Evolutionary conservation across 2,113 vertebrate species (phyloP), one percentile per base, ranked within the genome.

Genomic region (Poicephalus meyeri): DNA sequence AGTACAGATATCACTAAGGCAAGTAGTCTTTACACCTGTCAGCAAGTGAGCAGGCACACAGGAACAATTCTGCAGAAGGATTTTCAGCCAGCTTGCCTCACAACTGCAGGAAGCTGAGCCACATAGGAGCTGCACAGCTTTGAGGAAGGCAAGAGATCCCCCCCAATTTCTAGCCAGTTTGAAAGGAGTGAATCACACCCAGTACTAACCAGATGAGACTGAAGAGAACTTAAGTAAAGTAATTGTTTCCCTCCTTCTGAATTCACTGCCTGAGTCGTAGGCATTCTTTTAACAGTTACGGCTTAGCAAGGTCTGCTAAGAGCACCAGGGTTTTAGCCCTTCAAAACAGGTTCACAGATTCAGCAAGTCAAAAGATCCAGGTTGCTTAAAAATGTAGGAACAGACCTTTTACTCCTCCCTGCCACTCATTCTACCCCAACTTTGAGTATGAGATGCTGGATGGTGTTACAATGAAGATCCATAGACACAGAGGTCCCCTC

Each of bases 381-480:
- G 25, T 79, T 60, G 16, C 19, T 81, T 68, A 37, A 68, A 71
- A 79, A 35, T 68, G 16, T 9, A 64, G 35, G 78, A 88, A 3
- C 31, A 81, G 9, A 2, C 16, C 5, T 72, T 77, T 52, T 21
- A n/a, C 20, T 63, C 15, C 10, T 73, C 29, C 16, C 15, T 77
- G 8, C 4, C 44, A 37, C 31, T 86, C 0, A 0, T 24, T 65
- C 35, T 63, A 66, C 31, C 39, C 11, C 33, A 72, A 0, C 33
- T 81, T 77, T 2, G 13, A 56, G 42, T n/a, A 23, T 21, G 18
- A 87, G 31, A 37, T 53, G 24, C 41, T 41, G 18, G 9, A 25
- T 39, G 50, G 37, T 29, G 29, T 56, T 80, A 52, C 26, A 86
- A 1, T 53, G 21, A 80, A 92, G 35, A 77, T 58, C 29, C 50